Evolutionary conservation across 64 coral and sea anemone species (phyloP).

Genomic region (Trachythela sp.): DNA sequence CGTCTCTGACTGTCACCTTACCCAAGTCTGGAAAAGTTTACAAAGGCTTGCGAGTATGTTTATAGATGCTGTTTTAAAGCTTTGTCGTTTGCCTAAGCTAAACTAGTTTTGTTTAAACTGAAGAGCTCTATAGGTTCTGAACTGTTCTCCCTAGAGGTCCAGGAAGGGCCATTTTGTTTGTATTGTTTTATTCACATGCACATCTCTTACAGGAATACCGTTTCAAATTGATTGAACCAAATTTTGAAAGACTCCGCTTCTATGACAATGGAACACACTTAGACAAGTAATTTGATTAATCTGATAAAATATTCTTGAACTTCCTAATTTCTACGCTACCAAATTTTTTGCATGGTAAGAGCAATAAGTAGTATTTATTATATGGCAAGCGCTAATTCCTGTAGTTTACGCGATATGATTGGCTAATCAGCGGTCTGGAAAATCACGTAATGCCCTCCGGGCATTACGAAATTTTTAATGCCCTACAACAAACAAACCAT

Average conservation of each 20-base stretch:
- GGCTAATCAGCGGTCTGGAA: too few relatives aligned
- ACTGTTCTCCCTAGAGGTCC: too few relatives aligned
- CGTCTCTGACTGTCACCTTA: background rate
- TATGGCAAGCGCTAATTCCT: too few relatives aligned
- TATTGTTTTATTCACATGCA: background rate
- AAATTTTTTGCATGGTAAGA: background rate
- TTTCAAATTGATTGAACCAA: background rate
- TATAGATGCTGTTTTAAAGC: background rate
- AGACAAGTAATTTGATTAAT: background rate
- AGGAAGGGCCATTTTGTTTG: background rate
- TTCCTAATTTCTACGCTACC: background rate
- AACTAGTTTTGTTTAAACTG: too few relatives aligned
- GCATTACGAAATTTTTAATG: too few relatives aligned
- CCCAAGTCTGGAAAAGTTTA: background rate
- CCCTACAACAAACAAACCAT: too few relatives aligned
- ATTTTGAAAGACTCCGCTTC: background rate
- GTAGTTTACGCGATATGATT: too few relatives aligned
- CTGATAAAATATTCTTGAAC: too few relatives aligned
- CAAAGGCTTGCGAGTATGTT: background rate
- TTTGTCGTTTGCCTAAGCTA: background rate
- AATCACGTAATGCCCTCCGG: too few relatives aligned
- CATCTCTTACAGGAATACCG: background rate
- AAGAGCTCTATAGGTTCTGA: too few relatives aligned
- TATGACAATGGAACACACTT: background rate
- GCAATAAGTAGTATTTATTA: background rate